Conservation (phyloP, 2,888 invertebrate genomes). For the Drosophila rellima region DNA sequence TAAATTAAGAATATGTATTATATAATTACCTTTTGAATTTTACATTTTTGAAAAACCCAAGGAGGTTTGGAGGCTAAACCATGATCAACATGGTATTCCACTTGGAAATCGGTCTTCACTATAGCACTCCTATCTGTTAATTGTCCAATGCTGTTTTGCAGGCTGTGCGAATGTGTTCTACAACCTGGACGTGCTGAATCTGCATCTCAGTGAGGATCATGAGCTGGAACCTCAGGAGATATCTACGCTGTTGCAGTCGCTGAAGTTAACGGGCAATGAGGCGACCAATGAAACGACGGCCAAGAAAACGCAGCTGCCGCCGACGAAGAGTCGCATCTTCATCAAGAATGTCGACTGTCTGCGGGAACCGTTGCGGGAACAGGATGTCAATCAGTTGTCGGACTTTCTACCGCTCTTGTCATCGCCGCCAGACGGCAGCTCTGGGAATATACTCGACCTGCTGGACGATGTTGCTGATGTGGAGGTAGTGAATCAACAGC, state of each 20-base stretch:
- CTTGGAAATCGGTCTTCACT: too few species aligned
- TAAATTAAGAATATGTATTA: too few species aligned
- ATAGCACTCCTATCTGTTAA: too few species aligned
- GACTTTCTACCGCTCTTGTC: conserved; percentile 54
- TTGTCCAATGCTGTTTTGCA: conserved; percentile 23
- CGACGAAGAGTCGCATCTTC: conserved; percentile 82
- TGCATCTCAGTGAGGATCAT: conserved; percentile 90
- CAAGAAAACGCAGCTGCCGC: conserved; percentile 23
- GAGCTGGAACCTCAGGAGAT: conserved; percentile 86
- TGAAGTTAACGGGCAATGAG: conserved; percentile 27
- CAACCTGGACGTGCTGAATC: conserved; percentile 88
- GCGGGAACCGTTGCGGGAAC: conserved; percentile 77
- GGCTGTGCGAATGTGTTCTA: conserved; percentile 89
- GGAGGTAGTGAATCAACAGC: conserved; percentile 9
- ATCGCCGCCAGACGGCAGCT: conserved; percentile 32
- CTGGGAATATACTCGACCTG: conserved; percentile 56
- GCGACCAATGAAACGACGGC: conserved; percentile 15
- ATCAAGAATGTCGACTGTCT: conserved; percentile 85
- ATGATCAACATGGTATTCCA: too few species aligned
- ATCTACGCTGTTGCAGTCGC: conserved; percentile 32
- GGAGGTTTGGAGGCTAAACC: too few species aligned
- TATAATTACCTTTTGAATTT: too few species aligned
- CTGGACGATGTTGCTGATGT: conserved; percentile 43
- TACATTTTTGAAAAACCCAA: too few species aligned
- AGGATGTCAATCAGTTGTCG: conserved; percentile 40